Conservation (phyloP, 2,113 vertebrate species). For the Meriones unguiculatus region DNA sequence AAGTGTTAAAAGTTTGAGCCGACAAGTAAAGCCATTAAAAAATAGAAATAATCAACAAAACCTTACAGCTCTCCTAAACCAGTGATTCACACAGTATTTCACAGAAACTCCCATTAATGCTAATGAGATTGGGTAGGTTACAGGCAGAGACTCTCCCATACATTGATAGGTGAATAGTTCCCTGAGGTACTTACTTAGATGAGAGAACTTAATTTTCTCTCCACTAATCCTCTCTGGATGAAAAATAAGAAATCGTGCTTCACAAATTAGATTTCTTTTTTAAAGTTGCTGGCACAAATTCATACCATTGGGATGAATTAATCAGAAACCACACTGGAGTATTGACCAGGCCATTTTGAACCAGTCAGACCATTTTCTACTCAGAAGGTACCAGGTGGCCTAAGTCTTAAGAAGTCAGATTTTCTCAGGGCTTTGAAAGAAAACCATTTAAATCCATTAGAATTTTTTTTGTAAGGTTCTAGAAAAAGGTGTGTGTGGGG, state of each 20-base stretch:
- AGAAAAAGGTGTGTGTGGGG: not conserved
- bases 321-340: slow-evolving; percentile 76
- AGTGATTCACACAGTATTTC: slow-evolving; percentile 84
- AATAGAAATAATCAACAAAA: slow-evolving; percentile 85
- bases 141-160: slow-evolving; percentile 81
- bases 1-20: slow-evolving; percentile 52
- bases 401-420: slow-evolving; percentile 26
- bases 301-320: slow-evolving; percentile 77
- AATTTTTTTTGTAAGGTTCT: slow-evolving; percentile 35
- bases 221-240: slow-evolving; percentile 71
- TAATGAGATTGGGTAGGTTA: slow-evolving; percentile 80
- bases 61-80: slow-evolving; percentile 83
- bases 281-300: slow-evolving; percentile 74
- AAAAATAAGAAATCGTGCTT: slow-evolving; percentile 82
- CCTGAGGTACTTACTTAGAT: slow-evolving; percentile 80
- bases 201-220: slow-evolving; percentile 81
- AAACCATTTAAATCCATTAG: slow-evolving; percentile 48
- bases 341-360: slow-evolving; percentile 69
- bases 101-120: slow-evolving; percentile 83
- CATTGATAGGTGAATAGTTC: slow-evolving; percentile 82
- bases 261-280: slow-evolving; percentile 77
- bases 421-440: slow-evolving; percentile 33
- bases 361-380: slow-evolving; percentile 77
- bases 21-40: slow-evolving; percentile 56
- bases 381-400: not conserved